These are phyloP conservation scores for Lanistes nyassanus DNA, from an alignment of 1,140 invertebrate species.

Conservation along the genomic window DNA sequence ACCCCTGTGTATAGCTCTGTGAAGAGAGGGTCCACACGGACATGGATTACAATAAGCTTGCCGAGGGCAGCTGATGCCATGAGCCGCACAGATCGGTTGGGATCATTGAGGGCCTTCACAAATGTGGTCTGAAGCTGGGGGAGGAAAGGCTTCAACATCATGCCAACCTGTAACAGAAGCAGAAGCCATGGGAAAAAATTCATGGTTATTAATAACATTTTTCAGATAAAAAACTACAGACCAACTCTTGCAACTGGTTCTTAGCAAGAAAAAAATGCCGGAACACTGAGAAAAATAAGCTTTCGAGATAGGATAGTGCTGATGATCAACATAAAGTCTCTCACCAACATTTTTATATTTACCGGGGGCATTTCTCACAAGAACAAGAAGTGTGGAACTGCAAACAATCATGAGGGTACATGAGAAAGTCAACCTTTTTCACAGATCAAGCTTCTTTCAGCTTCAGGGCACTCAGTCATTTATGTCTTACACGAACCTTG, in stretches of 20 bases:
- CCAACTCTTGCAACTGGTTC: too few relatives aligned
- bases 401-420: not conserved
- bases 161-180: conserved; percentile 70
- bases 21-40: conserved; percentile 85
- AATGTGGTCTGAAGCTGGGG: conserved; percentile 99
- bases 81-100: conserved; percentile 85
- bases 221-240: too few relatives aligned
- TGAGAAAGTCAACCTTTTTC: too few relatives aligned
- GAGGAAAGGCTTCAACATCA: conserved; percentile 95
- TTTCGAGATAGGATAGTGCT: too few relatives aligned
- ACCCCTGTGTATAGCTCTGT: conserved; percentile 88
- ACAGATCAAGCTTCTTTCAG: not conserved
- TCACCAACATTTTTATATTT: too few relatives aligned
- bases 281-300: too few relatives aligned
- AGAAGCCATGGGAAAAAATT: too few relatives aligned
- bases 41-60: conserved; percentile 90
- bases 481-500: conserved; percentile 52
- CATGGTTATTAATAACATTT: too few relatives aligned
- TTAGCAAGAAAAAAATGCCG: too few relatives aligned
- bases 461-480: not conserved
- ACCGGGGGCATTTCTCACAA: too few relatives aligned
- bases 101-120: conserved; percentile 91
- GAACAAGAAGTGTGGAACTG: not conserved
- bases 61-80: conserved; percentile 89
- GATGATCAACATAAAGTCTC: too few relatives aligned